A percentile compares a stretch with the other conserved stretches of the same genome.
phyloP scores from a whole-genome alignment of 2,797 vertebrate genomes.

The Pseudocheirus occidentalis region DNA sequence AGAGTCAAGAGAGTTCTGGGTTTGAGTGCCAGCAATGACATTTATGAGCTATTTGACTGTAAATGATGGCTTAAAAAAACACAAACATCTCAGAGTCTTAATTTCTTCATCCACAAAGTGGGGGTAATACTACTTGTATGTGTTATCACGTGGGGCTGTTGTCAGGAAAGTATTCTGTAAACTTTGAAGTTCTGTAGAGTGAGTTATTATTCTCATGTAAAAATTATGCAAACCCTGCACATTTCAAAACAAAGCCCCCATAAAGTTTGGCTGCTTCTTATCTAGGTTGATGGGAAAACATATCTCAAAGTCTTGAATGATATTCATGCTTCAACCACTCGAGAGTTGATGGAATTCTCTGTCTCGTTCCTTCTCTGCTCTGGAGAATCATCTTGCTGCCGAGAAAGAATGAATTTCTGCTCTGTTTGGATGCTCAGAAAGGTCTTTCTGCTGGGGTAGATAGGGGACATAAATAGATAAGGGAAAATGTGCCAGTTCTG shows the following conservation, averaged over 20 bases:
- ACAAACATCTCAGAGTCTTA: neutral
- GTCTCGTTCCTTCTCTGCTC: neutral
- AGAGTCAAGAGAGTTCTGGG: neutral
- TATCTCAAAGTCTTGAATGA: conserved; percentile 11
- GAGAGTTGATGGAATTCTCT: neutral
- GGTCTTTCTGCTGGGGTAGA: neutral
- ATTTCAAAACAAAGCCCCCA: neutral
- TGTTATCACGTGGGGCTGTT: neutral
- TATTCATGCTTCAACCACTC: neutral
- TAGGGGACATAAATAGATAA: conserved; percentile 25
- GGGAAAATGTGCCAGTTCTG: neutral
- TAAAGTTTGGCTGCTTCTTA: neutral
- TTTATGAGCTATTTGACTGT: neutral
- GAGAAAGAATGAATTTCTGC: neutral
- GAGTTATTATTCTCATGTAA: neutral
- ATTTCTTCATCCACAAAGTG: neutral
- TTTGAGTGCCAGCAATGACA: neutral
- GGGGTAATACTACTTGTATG: neutral
- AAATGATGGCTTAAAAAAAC: neutral
- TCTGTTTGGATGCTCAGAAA: neutral
- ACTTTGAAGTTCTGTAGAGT: neutral
- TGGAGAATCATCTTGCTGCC: conserved; percentile 37
- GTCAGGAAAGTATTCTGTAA: neutral
- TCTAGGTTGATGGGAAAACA: neutral
- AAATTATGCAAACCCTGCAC: neutral